Evolutionary conservation across 1,140 invertebrate species (phyloP), one percentile per base, ranked within the genome.

Genomic region (Pogonus chalceus): DNA sequence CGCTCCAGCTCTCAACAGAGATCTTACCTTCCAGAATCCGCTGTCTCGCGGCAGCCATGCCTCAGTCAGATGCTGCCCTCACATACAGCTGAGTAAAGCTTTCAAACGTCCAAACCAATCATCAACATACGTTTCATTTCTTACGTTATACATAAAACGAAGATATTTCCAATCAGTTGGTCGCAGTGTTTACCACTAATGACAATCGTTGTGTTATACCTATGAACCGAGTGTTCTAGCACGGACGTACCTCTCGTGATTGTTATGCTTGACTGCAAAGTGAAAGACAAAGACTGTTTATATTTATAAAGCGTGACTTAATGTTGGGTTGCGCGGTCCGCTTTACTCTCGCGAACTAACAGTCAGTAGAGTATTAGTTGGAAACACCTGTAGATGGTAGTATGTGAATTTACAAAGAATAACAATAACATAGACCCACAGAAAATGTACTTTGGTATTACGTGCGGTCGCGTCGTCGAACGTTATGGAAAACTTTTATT

Each of bases 291-390:
- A 43, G 54, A 55, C 22, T 12, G 20, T 2, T 4, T 21, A 4
- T 51, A 49, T 20, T 24, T 20, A 49, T 35, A 22, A 20, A 12
- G 21, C 43, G 46, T 35, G 16, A 2, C 62, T 60, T 51, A 52
- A 62, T 65, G 62, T 43, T 43, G 55, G 60, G 54, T 56, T 51
- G 18, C 31, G 53, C 18, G 46, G 47, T 49, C n/a, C 4, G 24
- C 46, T 24, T 23, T 58, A 56, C 59, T 60, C 56, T 59, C 57
- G 21, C 49, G 48, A 63, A 64, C 64, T 62, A 67, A 67, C 66
- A 66, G 63, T 68, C 64, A 68, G 66, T 68, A 68, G 65, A 68
- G 66, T 66, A 68, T 67, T 68, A 68, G 66, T 68, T 65, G 63
- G 64, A 68, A 67, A 67, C 66, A 68, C 66, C 65, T 68, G 66